Percentiles rank a stretch among this genome's conserved stretches.
Evolutionary conservation across 2,113 vertebrate species (phyloP).

Genomic region (Bothrops jararaca): DNA sequence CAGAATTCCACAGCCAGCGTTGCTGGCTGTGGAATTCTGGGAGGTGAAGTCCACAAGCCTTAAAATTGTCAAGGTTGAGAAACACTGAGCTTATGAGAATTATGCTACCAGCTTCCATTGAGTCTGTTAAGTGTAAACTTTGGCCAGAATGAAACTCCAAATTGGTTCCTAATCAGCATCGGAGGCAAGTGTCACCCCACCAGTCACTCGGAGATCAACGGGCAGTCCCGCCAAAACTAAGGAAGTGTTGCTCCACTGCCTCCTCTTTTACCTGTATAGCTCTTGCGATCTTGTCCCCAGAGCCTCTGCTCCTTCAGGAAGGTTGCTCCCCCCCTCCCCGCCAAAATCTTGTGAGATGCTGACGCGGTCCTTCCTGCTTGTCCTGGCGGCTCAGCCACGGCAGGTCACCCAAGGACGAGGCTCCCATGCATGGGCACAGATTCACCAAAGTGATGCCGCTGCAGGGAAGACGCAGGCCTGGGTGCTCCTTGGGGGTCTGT

Average conservation of each 20-base stretch:
- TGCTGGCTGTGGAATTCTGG: no score
- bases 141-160: background rate
- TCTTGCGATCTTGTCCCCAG: background rate
- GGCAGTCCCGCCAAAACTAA: background rate
- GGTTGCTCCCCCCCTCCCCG: background rate
- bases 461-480: background rate
- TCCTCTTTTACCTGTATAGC: background rate
- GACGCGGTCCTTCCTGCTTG: background rate
- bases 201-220: background rate
- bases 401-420: background rate
- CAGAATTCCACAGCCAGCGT: no score
- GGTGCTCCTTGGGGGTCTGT: background rate
- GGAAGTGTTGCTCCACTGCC: background rate
- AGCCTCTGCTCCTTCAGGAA: background rate
- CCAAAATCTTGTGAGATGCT: background rate
- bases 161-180: background rate
- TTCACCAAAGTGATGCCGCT: no score
- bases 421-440: no score
- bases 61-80: no score
- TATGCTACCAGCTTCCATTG: background rate
- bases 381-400: background rate
- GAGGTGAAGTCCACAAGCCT: no score
- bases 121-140: background rate
- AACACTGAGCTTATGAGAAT: background rate
- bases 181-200: background rate